phyloP scores from a whole-genome alignment of 2,888 invertebrate species.

The Acrobasis consociella region DNA sequence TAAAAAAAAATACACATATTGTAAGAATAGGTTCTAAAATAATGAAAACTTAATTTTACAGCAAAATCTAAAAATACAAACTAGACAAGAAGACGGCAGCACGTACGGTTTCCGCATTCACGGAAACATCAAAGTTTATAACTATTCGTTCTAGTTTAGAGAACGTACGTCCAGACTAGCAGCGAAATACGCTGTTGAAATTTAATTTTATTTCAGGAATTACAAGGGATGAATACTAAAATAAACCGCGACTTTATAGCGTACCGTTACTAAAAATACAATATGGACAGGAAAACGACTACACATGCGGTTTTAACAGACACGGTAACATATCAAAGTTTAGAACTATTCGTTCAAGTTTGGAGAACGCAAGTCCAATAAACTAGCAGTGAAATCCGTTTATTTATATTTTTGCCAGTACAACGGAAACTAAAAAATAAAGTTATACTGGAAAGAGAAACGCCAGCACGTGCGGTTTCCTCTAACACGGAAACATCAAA shows the following conservation, averaged over 20 bases:
- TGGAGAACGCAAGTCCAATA: too few species aligned
- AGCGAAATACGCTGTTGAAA: not conserved
- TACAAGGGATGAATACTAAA: not conserved
- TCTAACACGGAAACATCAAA: slow-evolving; percentile 17
- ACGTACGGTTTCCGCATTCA: slow-evolving; percentile 10
- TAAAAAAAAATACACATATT: too few species aligned
- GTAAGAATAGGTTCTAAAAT: not conserved
- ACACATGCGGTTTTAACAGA: too few species aligned
- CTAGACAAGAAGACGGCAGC: not conserved
- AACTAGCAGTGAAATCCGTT: too few species aligned
- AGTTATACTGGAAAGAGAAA: not conserved
- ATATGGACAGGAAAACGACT: too few species aligned
- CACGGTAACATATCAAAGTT: too few species aligned
- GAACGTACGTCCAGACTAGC: slow-evolving; percentile 10
- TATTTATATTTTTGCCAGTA: too few species aligned
- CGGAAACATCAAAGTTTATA: slow-evolving; percentile 19
- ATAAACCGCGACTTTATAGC: too few species aligned
- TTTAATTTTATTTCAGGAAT: not conserved
- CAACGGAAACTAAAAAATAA: not conserved
- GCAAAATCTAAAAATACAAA: not conserved
- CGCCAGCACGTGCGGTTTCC: slow-evolving; percentile 4
- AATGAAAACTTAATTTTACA: not conserved
- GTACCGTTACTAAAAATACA: too few species aligned
- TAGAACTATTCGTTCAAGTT: too few species aligned
- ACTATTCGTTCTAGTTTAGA: slow-evolving; percentile 17